Conservation (phyloP, 2,888 invertebrate genomes). For the Latrodectus hesperus region DNA sequence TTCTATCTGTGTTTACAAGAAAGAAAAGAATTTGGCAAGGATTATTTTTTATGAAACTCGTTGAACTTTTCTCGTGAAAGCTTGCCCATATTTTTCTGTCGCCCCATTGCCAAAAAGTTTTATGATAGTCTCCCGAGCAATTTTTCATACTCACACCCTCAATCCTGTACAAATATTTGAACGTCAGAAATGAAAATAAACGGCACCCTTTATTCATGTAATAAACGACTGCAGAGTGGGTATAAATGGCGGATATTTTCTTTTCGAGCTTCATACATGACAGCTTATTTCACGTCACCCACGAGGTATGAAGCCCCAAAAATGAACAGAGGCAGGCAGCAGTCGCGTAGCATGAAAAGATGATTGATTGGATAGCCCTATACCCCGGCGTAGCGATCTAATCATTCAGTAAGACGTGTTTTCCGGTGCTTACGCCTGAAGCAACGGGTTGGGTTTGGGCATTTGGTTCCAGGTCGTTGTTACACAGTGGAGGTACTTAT, state of each 20-base stretch:
- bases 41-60: no score
- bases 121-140: background rate
- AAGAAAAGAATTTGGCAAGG: no score
- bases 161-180: background rate
- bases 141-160: background rate
- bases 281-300: conserved; percentile 36
- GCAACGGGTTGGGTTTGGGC: background rate
- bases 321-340: conserved; percentile 34
- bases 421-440: conserved; percentile 38
- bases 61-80: no score
- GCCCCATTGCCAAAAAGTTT: no score
- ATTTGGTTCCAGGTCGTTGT: conserved; percentile 1
- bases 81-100: no score
- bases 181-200: background rate
- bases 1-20: no score
- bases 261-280: background rate
- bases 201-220: background rate
- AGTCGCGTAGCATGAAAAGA: conserved; percentile 44
- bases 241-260: conserved; percentile 23
- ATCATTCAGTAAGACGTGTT: conserved; percentile 58
- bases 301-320: conserved; percentile 29
- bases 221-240: background rate
- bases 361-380: conserved; percentile 54
- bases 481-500: conserved; percentile 20
- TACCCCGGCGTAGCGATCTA: conserved; percentile 36